Evolutionary conservation across 2,888 invertebrate species (phyloP), one percentile per base, ranked within the genome.

Genomic region (Hetaerina titia): DNA sequence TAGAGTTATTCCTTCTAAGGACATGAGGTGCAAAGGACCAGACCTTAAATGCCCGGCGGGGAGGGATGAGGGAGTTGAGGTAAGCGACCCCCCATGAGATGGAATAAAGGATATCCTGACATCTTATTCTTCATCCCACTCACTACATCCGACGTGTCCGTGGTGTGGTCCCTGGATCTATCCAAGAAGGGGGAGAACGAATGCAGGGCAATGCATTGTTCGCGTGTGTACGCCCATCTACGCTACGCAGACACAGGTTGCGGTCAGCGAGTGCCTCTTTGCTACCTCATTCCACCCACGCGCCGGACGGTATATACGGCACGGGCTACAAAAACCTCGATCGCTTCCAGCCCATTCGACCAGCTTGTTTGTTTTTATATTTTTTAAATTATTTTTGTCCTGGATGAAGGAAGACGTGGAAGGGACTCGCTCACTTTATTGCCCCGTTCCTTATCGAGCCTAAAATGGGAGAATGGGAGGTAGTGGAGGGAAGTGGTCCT

Each of bases 361-460:
- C 89, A 25, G 60, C n/a, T 60, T 58, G 89, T 60, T 60, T 90
- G 89, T 22, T 81, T 81, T 15, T 31, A 22, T 81, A 31, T 15
- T n/a, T 31, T 69, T 8, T n/a, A n/a, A 69, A 69, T n/a, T 69
- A 69, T 90, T 90, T 90, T 90, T 56, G 45, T 63, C 63, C 45
- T 19, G 15, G 90, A 90, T 60, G 45, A 56, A 60, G 60, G 69
- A 69, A 69, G 22, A n/a, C n/a, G 69, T 69, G 69, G 69, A 69
- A 69, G n/a, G n/a, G 90, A 90, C 64, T 31, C 64, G 45, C 64
- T 90, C 25, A 64, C 90, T 90, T 90, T 90, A 90, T 90, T 90
- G 58, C 90, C 64, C 64, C 31, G 90, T 69, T 90, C 90, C 64
- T 64, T 64, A 92, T 92, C 92, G n/a, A 92, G 69, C 92, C 92